Conservation (phyloP, 2,113 vertebrate genomes). For the Electrona antarctica region DNA sequence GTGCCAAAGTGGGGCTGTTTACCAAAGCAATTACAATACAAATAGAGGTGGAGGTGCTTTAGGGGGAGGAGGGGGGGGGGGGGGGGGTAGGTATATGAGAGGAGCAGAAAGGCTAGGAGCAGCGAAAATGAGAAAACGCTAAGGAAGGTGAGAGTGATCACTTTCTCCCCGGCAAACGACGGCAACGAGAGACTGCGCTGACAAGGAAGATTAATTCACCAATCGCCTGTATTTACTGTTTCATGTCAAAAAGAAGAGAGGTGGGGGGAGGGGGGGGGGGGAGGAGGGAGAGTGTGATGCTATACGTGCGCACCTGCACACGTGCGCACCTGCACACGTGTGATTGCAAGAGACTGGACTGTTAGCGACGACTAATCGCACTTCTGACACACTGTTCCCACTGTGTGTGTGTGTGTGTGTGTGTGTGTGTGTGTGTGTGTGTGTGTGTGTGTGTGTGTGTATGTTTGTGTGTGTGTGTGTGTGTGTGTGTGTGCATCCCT, state of each 20-base stretch:
- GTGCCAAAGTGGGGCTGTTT: constrained; percentile 79
- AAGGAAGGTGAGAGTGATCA: constrained; percentile 69
- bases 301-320: constrained; percentile 44
- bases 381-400: constrained; percentile 40
- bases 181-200: constrained; percentile 46
- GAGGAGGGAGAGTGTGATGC: constrained; percentile 28
- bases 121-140: constrained; percentile 75
- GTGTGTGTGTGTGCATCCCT: too few species aligned
- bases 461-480: not conserved
- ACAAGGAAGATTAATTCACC: constrained; percentile 77
- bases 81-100: constrained; percentile 55
- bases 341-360: constrained; percentile 52
- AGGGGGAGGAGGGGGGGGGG: constrained; percentile 34
- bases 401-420: constrained; percentile 9
- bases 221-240: constrained; percentile 76
- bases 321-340: constrained; percentile 46
- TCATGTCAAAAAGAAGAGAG: constrained; percentile 56
- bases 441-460: constrained; percentile 28
- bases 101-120: constrained; percentile 54
- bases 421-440: constrained; percentile 21
- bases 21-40: constrained; percentile 79
- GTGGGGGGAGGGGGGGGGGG: too few species aligned
- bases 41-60: constrained; percentile 76
- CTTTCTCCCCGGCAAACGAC: constrained; percentile 62
- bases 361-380: constrained; percentile 69